These are phyloP conservation scores for Gopherus evgoodei DNA, from an alignment of 2,113 vertebrate species.

Conservation along the genomic window DNA sequence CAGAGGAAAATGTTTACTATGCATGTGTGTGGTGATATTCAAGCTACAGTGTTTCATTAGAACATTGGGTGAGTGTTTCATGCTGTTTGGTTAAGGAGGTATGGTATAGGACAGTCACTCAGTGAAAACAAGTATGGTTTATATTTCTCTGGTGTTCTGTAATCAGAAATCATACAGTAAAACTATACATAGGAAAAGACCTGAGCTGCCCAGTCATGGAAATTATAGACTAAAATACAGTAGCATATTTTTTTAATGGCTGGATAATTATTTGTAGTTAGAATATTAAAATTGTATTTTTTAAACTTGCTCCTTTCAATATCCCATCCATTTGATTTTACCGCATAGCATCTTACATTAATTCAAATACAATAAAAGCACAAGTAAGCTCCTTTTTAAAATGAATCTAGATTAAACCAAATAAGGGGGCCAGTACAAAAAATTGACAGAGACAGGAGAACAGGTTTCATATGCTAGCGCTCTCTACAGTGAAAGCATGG, in stretches of 20 bases:
- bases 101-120: neutral
- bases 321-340: neutral
- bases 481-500: neutral
- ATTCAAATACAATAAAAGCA: neutral
- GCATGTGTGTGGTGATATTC: neutral
- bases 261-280: slow-evolving; percentile 1
- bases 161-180: neutral
- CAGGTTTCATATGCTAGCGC: neutral
- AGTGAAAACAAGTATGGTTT: slow-evolving; percentile 36
- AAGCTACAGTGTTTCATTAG: slow-evolving; percentile 17
- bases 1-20: slow-evolving; percentile 19
- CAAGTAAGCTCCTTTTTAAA: neutral
- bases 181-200: slow-evolving; percentile 16
- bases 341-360: neutral
- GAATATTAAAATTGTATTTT: neutral
- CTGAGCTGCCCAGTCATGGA: neutral
- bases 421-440: neutral
- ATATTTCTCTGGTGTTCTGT: slow-evolving; percentile 22
- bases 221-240: slow-evolving; percentile 12
- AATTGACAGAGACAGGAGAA: neutral
- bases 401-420: neutral
- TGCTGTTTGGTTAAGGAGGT: slow-evolving; percentile 32
- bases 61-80: slow-evolving; percentile 10
- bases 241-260: neutral
- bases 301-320: slow-evolving; percentile 1